Evolutionary conservation across 2,113 vertebrate species (phyloP), one percentile per base, ranked within the genome.

Genomic region (Dolichallabes microphthalmus): DNA sequence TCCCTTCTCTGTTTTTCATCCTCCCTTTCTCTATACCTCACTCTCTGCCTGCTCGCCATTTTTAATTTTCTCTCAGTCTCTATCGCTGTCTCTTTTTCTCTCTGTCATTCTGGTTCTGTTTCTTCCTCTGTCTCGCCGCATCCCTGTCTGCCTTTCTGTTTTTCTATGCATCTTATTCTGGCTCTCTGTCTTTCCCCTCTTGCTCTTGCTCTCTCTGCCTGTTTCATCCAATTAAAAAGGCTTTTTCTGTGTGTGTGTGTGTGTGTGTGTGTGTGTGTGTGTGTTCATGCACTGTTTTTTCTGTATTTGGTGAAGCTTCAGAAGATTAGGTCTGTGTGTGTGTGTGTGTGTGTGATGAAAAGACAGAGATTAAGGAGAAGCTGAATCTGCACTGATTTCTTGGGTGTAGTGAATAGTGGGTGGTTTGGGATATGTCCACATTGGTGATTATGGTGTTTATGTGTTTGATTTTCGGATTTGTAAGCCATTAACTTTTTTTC

Each of bases 191-290:
- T 39, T 8, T 71, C 68, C 13, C 27, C n/a, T 66, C n/a, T 17
- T 22, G 2, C 63, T 4, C 57, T 20, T 19, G 17, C 63, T 13
- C 63, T 4, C 63, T 13, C 63, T 14, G 45, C 8, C 45, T 45
- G 45, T 45, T 15, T 60, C 32, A 81, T 90, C 91, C 91, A 93
- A 92, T 93, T 93, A 92, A 92, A 91, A 85, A 22, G 20, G 85
- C 90, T 74, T 87, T 25, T 71, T 87, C 69, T 84, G 73, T 83
- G 82, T 77, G 86, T 90, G 86, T 90, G 84, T 75, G 45, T 71
- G 32, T 71, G 32, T 71, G 32, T 64, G 30, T 64, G 63, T 66
- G 69, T 73, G 9, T 73, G 71, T 76, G 74, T 76, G 50, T 91
- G 86, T 61, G 89, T 90, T 61, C 50, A 68, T 79, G 83, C 61